A percentile compares a stretch with the other conserved stretches of the same genome.
Evolutionary conservation across 2,888 invertebrate species (phyloP).

Genomic region (Micropterix aruncella): DNA sequence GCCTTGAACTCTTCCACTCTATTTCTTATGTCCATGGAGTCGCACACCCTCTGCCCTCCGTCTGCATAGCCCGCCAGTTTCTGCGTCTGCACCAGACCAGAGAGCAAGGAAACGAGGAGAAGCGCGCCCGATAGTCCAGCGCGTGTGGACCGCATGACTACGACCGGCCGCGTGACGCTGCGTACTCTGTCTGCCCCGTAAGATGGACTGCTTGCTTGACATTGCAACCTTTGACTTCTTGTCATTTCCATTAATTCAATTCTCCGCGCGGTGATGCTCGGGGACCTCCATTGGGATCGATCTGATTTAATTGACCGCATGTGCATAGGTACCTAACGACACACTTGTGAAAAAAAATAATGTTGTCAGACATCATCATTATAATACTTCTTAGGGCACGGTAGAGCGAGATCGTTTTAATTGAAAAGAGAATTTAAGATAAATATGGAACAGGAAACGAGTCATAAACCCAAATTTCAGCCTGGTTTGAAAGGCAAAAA

Average conservation of each 20-base stretch:
- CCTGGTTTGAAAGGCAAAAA: no score
- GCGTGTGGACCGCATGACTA: neutral
- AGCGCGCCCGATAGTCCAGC: neutral
- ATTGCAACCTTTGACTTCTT: neutral
- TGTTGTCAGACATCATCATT: no score
- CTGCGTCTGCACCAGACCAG: neutral
- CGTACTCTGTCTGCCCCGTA: neutral
- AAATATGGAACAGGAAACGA: no score
- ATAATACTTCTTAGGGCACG: no score
- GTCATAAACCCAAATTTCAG: no score
- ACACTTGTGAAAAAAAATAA: no score
- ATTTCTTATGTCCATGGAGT: constrained; percentile 48
- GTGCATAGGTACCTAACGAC: neutral
- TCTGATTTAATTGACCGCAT: neutral
- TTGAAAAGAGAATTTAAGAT: no score
- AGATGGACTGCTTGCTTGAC: neutral
- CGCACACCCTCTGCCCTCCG: constrained; percentile 14
- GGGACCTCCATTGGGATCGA: neutral
- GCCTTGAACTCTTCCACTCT: constrained; percentile 31
- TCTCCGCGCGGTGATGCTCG: no score
- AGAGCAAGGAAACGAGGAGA: neutral
- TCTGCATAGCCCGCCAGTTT: neutral
- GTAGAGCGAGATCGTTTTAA: no score
- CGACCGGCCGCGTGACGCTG: neutral
- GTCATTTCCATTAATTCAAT: neutral